Evolutionary conservation across 2,888 invertebrate genomes (phyloP).

Genomic region (Ophion ellenae): DNA sequence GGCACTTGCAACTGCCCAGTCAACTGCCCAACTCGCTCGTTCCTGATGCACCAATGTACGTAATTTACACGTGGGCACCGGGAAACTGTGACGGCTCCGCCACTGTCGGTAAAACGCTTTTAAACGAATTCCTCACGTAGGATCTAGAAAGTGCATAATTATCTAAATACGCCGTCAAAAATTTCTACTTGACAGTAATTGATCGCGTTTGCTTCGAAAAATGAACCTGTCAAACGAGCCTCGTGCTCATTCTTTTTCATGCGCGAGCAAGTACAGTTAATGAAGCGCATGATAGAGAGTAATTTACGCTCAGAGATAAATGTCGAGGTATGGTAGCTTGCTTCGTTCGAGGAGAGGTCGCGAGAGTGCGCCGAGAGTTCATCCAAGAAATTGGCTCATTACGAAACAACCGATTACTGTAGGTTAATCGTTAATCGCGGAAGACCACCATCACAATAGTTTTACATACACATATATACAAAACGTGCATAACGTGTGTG

Average conservation of each 20-base stretch:
- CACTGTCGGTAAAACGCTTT: neutral
- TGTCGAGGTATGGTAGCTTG: constrained; percentile 37
- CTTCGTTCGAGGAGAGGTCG: constrained; percentile 47
- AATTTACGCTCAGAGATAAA: constrained; percentile 45
- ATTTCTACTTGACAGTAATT: neutral
- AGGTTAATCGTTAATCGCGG: constrained; percentile 74
- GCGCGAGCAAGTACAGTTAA: constrained; percentile 3
- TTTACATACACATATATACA: constrained; percentile 19
- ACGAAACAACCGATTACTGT: constrained; percentile 73
- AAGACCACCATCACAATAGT: constrained; percentile 16
- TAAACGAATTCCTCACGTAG: neutral
- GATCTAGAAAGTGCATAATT: neutral
- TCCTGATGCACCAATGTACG: too few relatives aligned
- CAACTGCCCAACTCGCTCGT: too few relatives aligned
- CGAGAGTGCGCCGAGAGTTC: constrained; percentile 51
- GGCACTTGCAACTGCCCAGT: too few relatives aligned
- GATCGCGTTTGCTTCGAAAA: neutral
- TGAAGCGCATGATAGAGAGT: constrained; percentile 37
- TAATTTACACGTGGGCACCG: too few relatives aligned
- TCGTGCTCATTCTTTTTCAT: neutral
- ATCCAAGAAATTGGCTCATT: constrained; percentile 68
- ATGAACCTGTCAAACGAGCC: neutral
- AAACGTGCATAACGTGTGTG: too few relatives aligned
- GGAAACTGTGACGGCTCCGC: too few relatives aligned
- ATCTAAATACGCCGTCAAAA: neutral